Evolutionary conservation across 2,113 vertebrate species (phyloP), one percentile per base, ranked within the genome.

Genomic region (Xiphorhynchus elegans): DNA sequence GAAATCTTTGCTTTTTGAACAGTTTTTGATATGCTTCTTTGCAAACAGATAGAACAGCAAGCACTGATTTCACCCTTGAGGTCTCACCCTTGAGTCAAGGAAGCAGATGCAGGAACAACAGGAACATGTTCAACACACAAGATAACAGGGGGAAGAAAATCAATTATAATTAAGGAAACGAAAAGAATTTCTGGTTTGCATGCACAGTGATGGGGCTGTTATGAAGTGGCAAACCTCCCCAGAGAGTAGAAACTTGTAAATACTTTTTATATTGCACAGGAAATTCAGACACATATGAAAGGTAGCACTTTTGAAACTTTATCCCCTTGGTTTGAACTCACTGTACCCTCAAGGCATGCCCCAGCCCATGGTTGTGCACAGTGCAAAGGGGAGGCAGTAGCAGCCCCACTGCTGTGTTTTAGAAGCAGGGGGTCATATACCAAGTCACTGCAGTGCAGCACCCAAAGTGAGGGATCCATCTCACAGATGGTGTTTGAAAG

Each of bases 201-300:
- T 52, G 66, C 20, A 75, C 74, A 69, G 13, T 29, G 8, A 52
- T 31, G 20, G 13, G 13, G 17, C 31, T 4, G 1, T 29, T 81
- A 47, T 29, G 42, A 91, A n/a, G 10, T 9, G 28, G 39, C 29
- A 75, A 90, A 12, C 0, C 1, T 2, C 1, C 2, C 20, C 2
- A 58, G 24, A 58, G 5, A 37, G 17, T 39, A 86, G 76, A 49
- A 87, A 63, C 5, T 18, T 69, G 14, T 20, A 23, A 47, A 26
- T 40, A 33, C 6, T 47, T 75, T 58, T 84, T 49, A 31, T 70
- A 42, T 3, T 33, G 14, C 42, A 46, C 6, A 33, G n/a, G 20
- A 72, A 80, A 52, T 29, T 29, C 40, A 63, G 29, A 39, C 20
- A 47, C 13, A 17, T 20, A 33, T 4, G 16, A 83, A 80, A 35